Conservation (phyloP, 2,888 invertebrate species). For the Pammene fasciana region DNA sequence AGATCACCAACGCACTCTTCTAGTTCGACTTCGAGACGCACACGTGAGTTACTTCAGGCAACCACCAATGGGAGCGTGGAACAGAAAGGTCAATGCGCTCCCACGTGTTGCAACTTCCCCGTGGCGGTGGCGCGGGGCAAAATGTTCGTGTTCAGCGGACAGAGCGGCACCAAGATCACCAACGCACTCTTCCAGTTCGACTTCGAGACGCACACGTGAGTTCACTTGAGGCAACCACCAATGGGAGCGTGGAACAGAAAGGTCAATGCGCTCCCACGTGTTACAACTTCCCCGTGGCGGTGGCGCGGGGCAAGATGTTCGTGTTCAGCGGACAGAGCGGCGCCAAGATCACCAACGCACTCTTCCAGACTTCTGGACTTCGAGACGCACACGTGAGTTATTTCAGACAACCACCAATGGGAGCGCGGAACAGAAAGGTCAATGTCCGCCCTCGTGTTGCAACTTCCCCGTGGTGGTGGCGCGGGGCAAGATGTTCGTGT, state of each 20-base stretch:
- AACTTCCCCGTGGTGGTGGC: not conserved
- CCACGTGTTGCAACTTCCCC: not conserved
- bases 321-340: no score
- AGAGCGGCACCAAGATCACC: not conserved
- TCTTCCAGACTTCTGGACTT: constrained; percentile 99
- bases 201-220: not conserved
- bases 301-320: no score
- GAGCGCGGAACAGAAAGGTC: not conserved
- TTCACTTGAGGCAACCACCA: not conserved
- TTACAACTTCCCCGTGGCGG: no score
- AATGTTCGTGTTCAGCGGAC: not conserved
- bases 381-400: constrained; percentile 82
- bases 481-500: no score
- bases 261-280: no score
- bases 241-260: no score
- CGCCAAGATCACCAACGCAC: constrained; percentile 94
- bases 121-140: no score
- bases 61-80: not conserved
- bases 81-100: no score
- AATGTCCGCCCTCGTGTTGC: not conserved
- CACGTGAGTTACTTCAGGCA: constrained; percentile 40
- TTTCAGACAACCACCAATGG: no score
- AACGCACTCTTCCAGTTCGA: not conserved
- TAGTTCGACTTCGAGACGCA: constrained; percentile 95
- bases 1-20: constrained; percentile 97